Base-by-base conservation (phyloP, 2,113 vertebrate genomes). In the Phylloscopus trochilus region DNA sequence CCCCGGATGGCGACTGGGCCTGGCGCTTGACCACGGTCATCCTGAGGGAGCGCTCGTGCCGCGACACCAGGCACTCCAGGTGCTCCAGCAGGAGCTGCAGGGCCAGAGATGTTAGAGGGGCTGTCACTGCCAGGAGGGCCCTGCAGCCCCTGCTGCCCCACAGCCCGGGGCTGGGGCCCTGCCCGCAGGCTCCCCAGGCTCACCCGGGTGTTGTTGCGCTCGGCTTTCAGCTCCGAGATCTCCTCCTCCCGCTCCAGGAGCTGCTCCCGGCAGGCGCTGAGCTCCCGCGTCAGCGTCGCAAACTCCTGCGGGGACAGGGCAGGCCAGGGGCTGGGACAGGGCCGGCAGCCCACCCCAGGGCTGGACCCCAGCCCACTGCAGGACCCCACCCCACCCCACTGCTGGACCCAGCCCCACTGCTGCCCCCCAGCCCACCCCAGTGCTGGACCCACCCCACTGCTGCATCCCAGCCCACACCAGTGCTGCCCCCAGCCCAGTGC, bases 1-100 rank as follows among this genome's bases (percentile, higher is more conserved):
- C 99, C 35, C 99, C 99, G 0, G 99, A 99, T 0, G 99, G 99
- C 0, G 99, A 99, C 93, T 99, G 99, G 46, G 99, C 98, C 97
- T 99, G 99, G 53, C 99, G 98, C 95, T 99, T 99, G 92, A 99
- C 99, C 97, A 99, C 99, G 2, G 99, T 99, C 99, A 99, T 99
- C 96, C 99, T 98, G 95, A 99, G 97, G 37, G 99, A 99, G 83
- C 99, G 98, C 95, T 99, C 99, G 63, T 99, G 99, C 92, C 99
- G 98, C 20, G 99, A 99, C 97, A 99, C 99, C 95, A 99, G 97
- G 97, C 99, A 99, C 98, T 99, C 99, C 98, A 99, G 98, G 97
- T 99, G 99, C 96, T 99, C 99, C 96, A 99, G 95, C 95, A 99
- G 97, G 94, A 99, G 98, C 99, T 99, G 97, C 59, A 83, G 83